A percentile compares a stretch with the other conserved stretches of the same genome.
Evolutionary conservation across 1,140 invertebrate species (phyloP).

Genomic region (Apocrypta bakeri): DNA sequence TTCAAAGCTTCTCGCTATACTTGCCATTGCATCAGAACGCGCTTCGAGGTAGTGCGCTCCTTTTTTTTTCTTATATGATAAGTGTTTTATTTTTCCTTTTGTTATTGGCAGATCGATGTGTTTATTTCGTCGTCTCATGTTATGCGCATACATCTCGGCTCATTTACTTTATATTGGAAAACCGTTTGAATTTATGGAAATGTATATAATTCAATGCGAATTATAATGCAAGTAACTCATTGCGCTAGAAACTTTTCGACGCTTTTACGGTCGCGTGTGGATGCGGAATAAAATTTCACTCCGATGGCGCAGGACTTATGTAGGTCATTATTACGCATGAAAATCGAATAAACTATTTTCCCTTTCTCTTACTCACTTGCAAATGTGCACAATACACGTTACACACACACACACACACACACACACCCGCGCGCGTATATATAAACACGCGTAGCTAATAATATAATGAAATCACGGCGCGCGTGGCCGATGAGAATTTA

Average conservation of each 20-base stretch:
- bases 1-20: not conserved
- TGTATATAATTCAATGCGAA: too few relatives aligned
- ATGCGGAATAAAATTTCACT: not conserved
- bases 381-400: too few relatives aligned
- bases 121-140: too few relatives aligned
- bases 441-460: too few relatives aligned
- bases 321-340: not conserved
- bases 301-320: not conserved
- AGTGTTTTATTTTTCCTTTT: not conserved
- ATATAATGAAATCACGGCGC: not conserved
- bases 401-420: too few relatives aligned
- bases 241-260: not conserved
- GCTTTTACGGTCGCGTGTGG: not conserved
- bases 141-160: too few relatives aligned
- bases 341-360: conserved; percentile 3
- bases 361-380: too few relatives aligned
- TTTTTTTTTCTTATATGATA: not conserved
- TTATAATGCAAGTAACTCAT: not conserved
- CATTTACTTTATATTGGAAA: too few relatives aligned
- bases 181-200: too few relatives aligned
- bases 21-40: not conserved
- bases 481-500: not conserved
- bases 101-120: too few relatives aligned
- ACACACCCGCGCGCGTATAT: too few relatives aligned
- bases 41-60: too few relatives aligned